Evolutionary conservation across 2,888 invertebrate species (phyloP).

Genomic region (Sipunculus nudus): DNA sequence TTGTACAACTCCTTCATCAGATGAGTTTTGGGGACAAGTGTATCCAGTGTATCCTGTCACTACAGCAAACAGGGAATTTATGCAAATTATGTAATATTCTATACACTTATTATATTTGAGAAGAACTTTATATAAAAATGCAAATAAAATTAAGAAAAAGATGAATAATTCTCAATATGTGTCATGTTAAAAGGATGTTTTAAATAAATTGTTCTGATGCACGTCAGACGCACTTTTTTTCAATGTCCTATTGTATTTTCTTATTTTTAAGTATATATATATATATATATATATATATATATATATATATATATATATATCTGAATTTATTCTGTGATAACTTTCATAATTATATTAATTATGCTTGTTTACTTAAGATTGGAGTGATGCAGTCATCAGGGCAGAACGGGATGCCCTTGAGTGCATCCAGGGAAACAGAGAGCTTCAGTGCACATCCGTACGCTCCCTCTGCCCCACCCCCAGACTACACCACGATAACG

Average conservation of each 20-base stretch:
- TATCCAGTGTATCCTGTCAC: too few relatives aligned
- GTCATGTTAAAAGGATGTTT: background rate
- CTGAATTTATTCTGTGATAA: too few relatives aligned
- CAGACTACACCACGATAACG: slow-evolving; percentile 6
- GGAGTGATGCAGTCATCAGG: slow-evolving; percentile 14
- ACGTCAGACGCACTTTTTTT: too few relatives aligned
- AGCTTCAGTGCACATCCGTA: slow-evolving; percentile 23
- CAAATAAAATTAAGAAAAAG: background rate
- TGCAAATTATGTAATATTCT: background rate
- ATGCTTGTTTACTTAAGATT: background rate
- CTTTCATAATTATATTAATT: too few relatives aligned
- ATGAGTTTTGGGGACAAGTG: too few relatives aligned
- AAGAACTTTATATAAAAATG: too few relatives aligned
- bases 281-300: too few relatives aligned
- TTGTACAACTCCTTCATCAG: slow-evolving; percentile 16
- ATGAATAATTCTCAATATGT: background rate
- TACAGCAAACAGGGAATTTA: background rate
- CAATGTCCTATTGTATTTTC: too few relatives aligned
- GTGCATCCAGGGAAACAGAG: slow-evolving; percentile 13
- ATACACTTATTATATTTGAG: background rate
- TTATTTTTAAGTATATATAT: too few relatives aligned
- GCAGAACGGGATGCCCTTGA: slow-evolving; percentile 13
- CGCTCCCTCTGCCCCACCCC: slow-evolving; percentile 16
- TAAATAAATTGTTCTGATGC: background rate
- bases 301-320: too few relatives aligned